phyloP scores from a whole-genome alignment of 2,113 vertebrate species.

The Neolamprologus ventralis region DNA sequence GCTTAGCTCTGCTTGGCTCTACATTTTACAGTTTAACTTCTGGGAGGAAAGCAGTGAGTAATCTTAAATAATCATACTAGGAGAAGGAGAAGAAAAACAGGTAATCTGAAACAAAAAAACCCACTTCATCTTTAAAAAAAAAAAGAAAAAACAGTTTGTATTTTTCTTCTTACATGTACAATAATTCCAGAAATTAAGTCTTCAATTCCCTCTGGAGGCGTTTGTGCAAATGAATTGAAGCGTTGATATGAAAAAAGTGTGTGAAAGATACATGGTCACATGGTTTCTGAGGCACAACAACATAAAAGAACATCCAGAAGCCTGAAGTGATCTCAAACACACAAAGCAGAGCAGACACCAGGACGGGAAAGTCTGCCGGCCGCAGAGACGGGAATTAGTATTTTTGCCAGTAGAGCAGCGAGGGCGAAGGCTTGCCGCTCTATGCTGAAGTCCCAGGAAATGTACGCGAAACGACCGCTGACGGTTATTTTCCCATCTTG shows the following conservation, averaged over 20 bases:
- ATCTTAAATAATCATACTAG: not conserved
- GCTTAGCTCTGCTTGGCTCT: not conserved
- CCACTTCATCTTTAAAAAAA: not conserved
- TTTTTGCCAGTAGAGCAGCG: not conserved
- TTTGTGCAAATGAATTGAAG: constrained; percentile 42
- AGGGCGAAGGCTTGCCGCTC: not conserved
- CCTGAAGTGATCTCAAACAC: constrained; percentile 53
- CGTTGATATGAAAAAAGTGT: constrained; percentile 25
- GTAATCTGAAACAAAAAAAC: not conserved
- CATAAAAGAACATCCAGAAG: constrained; percentile 22
- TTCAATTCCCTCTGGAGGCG: not conserved
- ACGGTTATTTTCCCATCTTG: not conserved
- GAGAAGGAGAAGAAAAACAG: not conserved
- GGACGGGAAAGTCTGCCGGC: not conserved
- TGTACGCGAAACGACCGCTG: not conserved
- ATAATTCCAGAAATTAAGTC: not conserved
- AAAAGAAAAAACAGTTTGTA: not conserved
- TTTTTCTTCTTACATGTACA: not conserved
- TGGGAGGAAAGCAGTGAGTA: not conserved
- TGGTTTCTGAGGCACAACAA: constrained; percentile 49
- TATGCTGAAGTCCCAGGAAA: not conserved
- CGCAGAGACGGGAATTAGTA: not conserved
- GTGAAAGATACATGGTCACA: constrained; percentile 1
- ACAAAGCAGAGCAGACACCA: not conserved
- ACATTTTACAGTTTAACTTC: not conserved